Conservation (phyloP, 2,888 invertebrate species). For the Zygogramma bicolorata region DNA sequence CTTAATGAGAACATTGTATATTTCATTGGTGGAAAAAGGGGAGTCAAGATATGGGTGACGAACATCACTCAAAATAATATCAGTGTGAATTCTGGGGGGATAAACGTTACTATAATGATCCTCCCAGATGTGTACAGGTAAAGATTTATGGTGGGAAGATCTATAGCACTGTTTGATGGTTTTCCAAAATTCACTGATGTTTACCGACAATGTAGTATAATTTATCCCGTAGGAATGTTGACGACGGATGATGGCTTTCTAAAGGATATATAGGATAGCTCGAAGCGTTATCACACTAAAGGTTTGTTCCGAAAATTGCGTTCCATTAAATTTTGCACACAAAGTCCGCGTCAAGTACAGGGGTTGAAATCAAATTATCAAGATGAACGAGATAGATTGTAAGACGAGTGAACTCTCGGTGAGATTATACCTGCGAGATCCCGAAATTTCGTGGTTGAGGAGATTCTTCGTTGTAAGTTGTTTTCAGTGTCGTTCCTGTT, state of each 20-base stretch:
- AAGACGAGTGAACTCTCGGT: slow-evolving; percentile 8
- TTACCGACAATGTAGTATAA: slow-evolving; percentile 34
- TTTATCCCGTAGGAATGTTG: slow-evolving; percentile 35
- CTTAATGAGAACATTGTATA: no score
- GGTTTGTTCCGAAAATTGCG: slow-evolving; percentile 24
- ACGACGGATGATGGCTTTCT: slow-evolving; percentile 30
- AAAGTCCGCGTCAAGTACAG: slow-evolving; percentile 16
- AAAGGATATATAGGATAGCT: slow-evolving; percentile 12
- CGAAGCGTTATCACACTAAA: slow-evolving; percentile 16
- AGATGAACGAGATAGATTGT: slow-evolving; percentile 14
- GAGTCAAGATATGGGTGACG: no score
- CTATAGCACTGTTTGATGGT: no score
- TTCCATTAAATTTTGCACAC: slow-evolving; percentile 7
- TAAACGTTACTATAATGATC: no score
- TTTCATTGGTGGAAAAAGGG: no score
- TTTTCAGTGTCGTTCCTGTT: neutral
- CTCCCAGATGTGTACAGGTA: no score
- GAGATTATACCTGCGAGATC: neutral
- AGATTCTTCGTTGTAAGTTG: neutral
- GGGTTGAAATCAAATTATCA: slow-evolving; percentile 29
- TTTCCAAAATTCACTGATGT: slow-evolving; percentile 34
- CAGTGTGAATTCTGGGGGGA: no score
- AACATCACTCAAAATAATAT: no score
- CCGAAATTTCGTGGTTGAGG: neutral
- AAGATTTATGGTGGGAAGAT: no score